Evolutionary conservation across 2,113 vertebrate genomes (phyloP), one percentile per base, ranked within the genome.

Genomic region (Felis chaus): DNA sequence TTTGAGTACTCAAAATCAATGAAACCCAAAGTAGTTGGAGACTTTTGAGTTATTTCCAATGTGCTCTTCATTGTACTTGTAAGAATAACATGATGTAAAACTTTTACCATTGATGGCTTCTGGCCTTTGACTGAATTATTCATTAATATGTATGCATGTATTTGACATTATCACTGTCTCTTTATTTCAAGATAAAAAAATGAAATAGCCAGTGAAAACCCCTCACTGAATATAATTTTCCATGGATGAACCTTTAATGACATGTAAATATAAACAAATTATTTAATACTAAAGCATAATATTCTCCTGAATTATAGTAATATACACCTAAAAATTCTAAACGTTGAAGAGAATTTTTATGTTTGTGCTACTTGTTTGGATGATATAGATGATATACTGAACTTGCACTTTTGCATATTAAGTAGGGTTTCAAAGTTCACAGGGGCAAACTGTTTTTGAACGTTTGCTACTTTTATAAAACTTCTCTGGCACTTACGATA

Each of bases 21-120:
- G n/a, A 93, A 96, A 57, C 73, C 78, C 90, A 73, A 89, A 96
- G 91, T 80, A 33, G 57, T 76, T 94, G 18, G 92, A 79, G 48
- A 90, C 9, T 85, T 95, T 11, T 71, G 5, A 82, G 61, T 5
- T 85, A 2, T 68, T n/a, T 97, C 61, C n/a, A 91, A 21, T 69
- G 48, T 7, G 95, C 3, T 1, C 55, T 73, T 88, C 61, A 27
- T 7, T 45, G 85, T 74, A 25, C 1, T 78, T 73, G 89, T 88
- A 90, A 29, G 39, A 87, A 73, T 36, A 57, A 83, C 29, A 3
- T 86, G 66, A 86, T 15, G 41, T 63, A 55, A 95, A 80, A 89
- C 69, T 88, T 95, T 97, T 93, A 33, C 15, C 15, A 41, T n/a
- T 78, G 14, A 41, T 83, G 89, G 12, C 89, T 93, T 95, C 25